Conservation (phyloP, 2,113 vertebrate species). For the Rhinopomastus cyanomelas region DNA sequence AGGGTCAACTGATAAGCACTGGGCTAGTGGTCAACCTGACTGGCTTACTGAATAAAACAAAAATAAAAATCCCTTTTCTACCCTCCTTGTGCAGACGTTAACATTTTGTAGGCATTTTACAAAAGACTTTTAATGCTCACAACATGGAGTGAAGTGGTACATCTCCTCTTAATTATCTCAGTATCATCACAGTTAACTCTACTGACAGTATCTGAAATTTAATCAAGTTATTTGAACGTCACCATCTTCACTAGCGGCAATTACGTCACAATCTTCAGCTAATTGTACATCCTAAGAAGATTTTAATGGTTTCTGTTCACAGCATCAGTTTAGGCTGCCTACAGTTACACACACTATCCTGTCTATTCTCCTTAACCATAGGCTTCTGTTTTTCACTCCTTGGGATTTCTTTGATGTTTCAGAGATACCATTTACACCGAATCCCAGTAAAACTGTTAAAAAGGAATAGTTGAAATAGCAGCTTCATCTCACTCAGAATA, state of each 20-base stretch:
- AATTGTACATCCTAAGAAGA: not conserved
- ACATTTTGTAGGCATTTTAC: not conserved
- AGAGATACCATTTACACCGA: not conserved
- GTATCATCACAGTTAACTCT: not conserved
- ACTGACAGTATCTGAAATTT: not conserved
- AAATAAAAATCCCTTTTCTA: accelerated
- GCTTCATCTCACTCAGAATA: not conserved
- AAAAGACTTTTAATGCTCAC: not conserved
- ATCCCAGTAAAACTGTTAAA: not conserved
- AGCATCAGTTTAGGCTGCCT: not conserved
- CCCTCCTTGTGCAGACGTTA: not conserved
- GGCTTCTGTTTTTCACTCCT: not conserved
- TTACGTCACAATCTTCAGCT: not conserved
- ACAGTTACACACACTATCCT: not conserved
- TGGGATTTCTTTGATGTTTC: not conserved
- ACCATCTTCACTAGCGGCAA: not conserved
- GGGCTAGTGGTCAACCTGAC: not conserved
- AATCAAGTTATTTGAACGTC: not conserved
- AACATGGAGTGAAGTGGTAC: not conserved
- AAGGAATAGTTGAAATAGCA: not conserved
- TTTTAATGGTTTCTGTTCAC: not conserved
- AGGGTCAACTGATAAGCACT: not conserved
- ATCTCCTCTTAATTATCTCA: not conserved
- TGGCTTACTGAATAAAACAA: not conserved
- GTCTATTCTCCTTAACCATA: not conserved